phyloP scores from a whole-genome alignment of 2,888 invertebrate genomes.

The Stomorhina lunata region DNA sequence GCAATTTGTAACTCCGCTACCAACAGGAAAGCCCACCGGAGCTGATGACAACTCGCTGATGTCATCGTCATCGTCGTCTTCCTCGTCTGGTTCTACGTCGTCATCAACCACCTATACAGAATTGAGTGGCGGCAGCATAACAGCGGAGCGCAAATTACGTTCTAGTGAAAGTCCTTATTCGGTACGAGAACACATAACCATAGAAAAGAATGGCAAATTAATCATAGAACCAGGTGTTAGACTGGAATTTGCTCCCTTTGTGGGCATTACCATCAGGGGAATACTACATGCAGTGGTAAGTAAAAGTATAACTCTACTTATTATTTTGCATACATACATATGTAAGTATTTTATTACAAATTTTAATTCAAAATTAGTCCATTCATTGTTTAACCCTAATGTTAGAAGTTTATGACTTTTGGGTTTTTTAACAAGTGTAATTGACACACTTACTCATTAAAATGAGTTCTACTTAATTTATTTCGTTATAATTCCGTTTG shows the following conservation, averaged over 20 bases:
- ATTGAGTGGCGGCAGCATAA: conserved; percentile 76
- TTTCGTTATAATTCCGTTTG: conserved; percentile 22
- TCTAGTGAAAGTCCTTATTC: conserved; percentile 86
- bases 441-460: conserved; percentile 52
- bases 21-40: too few relatives aligned
- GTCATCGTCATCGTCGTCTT: conserved; percentile 71
- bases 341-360: background rate
- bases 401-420: background rate
- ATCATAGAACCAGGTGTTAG: conserved; percentile 94
- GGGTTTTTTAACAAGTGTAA: conserved; percentile 29
- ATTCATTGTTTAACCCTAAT: background rate
- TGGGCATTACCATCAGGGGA: conserved; percentile 96
- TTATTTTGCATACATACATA: too few relatives aligned
- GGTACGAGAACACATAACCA: conserved; percentile 88
- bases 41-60: conserved; percentile 53
- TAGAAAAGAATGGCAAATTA: conserved; percentile 89
- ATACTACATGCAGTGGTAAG: conserved; percentile 93
- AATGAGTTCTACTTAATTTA: conserved; percentile 2
- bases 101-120: conserved; percentile 75
- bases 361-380: background rate
- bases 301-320: too few relatives aligned
- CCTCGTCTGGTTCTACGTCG: too few relatives aligned
- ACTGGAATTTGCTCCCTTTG: conserved; percentile 93
- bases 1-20: conserved; percentile 67
- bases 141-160: conserved; percentile 76